phyloP scores from a whole-genome alignment of 2,797 vertebrate species.

The Balearica regulorum region DNA sequence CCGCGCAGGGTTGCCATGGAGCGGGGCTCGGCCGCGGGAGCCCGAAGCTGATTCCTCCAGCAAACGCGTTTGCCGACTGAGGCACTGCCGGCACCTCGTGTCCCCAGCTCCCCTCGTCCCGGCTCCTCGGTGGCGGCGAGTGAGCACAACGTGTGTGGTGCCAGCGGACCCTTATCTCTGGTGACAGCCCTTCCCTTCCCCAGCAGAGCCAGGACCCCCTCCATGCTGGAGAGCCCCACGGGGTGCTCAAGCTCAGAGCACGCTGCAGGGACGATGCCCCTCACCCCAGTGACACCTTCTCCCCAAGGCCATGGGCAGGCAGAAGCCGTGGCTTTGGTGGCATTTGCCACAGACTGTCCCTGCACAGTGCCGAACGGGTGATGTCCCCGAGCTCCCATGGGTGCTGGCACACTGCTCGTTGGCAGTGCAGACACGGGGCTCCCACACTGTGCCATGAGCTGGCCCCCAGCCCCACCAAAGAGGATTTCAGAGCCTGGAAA shows the following conservation, averaged over 20 bases:
- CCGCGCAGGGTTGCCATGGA: slow-evolving; percentile 51
- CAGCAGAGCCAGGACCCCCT: not conserved
- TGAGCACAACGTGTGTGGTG: accelerated
- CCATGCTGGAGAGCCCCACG: not conserved
- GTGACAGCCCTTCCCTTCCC: not conserved
- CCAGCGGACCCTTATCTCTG: not conserved
- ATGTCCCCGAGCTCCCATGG: accelerated
- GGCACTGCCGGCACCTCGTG: not conserved
- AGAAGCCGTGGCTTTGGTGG: not conserved
- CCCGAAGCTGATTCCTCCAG: not conserved
- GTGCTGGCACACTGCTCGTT: not conserved
- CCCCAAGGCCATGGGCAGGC: not conserved
- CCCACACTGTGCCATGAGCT: accelerated
- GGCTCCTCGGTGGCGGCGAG: not conserved
- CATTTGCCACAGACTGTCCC: not conserved
- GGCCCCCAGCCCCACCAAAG: not conserved
- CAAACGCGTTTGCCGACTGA: not conserved
- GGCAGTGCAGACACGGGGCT: accelerated
- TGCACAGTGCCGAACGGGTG: accelerated
- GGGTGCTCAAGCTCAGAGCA: accelerated
- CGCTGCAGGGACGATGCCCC: not conserved
- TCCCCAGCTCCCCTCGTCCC: not conserved
- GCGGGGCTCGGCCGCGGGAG: slow-evolving; percentile 34
- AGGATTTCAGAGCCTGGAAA: not conserved
- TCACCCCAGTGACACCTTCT: accelerated